Percentiles rank a stretch among this genome's conserved stretches.
phyloP scores from a whole-genome alignment of 2,888 invertebrate species.

The Cephus sareptanus region DNA sequence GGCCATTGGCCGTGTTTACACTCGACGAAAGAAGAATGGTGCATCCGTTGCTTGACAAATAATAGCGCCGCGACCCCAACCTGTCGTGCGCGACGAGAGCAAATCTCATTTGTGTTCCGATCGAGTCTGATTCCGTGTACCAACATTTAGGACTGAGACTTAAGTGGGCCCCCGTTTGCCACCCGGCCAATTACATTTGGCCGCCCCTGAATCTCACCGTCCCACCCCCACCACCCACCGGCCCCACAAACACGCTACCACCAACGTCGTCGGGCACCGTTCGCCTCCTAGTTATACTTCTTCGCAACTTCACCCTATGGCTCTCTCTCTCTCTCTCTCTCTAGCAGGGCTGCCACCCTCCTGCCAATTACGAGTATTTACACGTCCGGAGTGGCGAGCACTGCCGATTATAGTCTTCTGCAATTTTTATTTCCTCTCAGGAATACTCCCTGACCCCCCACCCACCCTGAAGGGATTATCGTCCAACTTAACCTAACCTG shows the following conservation, averaged over 20 bases:
- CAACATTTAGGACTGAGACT: conserved; percentile 29
- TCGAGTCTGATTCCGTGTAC: conserved; percentile 28
- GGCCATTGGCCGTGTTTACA: conserved; percentile 15
- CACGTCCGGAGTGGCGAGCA: conserved; percentile 1
- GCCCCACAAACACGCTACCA: no score
- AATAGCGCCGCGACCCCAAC: conserved; percentile 42
- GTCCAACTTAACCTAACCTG: neutral
- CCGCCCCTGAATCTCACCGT: conserved; percentile 15
- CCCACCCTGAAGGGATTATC: neutral
- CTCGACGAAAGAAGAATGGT: conserved; percentile 12
- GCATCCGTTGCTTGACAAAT: conserved; percentile 47
- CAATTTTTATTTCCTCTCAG: neutral
- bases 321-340: neutral
- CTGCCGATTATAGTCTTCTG: conserved; percentile 6
- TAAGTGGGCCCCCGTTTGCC: conserved; percentile 37
- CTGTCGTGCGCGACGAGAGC: conserved; percentile 37
- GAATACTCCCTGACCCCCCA: neutral
- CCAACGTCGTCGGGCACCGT: no score
- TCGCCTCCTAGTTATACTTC: no score
- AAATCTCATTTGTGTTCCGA: conserved; percentile 38
- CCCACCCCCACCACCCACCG: neutral
- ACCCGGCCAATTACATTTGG: conserved; percentile 54
- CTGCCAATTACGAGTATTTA: conserved; percentile 19
- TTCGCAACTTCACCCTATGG: no score
- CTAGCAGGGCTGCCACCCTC: neutral